phyloP scores from a whole-genome alignment of 2,797 vertebrate species.

The Tokudaia tokunoshimensis region DNA sequence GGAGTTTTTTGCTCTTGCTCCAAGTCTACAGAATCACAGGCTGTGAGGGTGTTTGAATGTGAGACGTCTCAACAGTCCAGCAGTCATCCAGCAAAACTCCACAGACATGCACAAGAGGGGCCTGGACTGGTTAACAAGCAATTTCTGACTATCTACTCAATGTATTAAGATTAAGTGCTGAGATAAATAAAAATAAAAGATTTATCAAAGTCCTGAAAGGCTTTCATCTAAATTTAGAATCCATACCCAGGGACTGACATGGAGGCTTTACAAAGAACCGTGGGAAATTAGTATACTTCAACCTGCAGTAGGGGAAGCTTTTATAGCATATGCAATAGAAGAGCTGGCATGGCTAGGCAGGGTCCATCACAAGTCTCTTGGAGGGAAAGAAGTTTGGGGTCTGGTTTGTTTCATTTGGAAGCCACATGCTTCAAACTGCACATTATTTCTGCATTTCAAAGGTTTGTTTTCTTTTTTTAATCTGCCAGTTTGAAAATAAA shows the following conservation, averaged over 20 bases:
- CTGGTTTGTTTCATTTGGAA: slow-evolving; percentile 2
- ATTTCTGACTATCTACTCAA: slow-evolving; percentile 19
- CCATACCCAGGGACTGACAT: neutral
- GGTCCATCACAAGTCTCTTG: neutral
- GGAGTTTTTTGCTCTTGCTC: neutral
- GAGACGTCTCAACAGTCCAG: neutral
- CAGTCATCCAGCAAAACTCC: neutral
- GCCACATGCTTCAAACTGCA: neutral
- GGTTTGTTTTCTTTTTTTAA: slow-evolving; percentile 42
- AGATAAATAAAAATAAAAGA: slow-evolving; percentile 34
- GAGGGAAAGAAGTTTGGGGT: neutral
- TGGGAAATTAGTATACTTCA: neutral
- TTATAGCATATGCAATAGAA: neutral
- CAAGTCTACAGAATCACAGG: neutral
- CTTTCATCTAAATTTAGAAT: slow-evolving; percentile 49
- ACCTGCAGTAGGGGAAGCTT: slow-evolving; percentile 9
- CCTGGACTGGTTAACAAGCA: neutral
- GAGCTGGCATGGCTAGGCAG: neutral
- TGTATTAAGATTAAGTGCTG: neutral
- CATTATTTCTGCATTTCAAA: slow-evolving; percentile 58
- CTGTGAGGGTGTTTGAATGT: neutral
- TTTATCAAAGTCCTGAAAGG: neutral
- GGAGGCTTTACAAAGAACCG: neutral
- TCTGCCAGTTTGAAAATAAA: slow-evolving; percentile 46
- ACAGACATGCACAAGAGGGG: neutral